These are phyloP conservation scores for Lithophane ornitopus DNA, from an alignment of 2,888 invertebrate genomes.

Conservation along the genomic window DNA sequence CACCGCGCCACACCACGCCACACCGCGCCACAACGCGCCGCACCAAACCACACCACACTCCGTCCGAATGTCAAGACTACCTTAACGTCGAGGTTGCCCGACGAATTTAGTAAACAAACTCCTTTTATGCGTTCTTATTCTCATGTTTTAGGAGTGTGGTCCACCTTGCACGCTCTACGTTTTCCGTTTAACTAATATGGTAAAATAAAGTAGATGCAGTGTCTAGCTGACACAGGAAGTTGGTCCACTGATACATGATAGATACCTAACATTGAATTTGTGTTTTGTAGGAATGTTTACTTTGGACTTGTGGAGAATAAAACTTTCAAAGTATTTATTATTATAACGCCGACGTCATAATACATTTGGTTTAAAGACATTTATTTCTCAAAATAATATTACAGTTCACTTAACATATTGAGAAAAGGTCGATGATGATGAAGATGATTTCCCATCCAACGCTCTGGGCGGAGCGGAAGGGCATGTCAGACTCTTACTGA, in stretches of 20 bases:
- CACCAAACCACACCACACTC: background rate
- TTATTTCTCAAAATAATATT: too few relatives aligned
- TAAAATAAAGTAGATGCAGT: conserved; percentile 9
- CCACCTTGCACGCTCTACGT: conserved; percentile 33
- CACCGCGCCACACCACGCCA: background rate
- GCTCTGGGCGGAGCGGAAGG: too few relatives aligned
- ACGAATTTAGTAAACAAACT: conserved; percentile 32
- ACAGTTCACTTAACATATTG: too few relatives aligned
- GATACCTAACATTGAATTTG: background rate
- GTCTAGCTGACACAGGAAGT: background rate
- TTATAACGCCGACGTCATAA: background rate
- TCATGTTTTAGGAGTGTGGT: conserved; percentile 40
- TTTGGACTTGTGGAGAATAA: background rate
- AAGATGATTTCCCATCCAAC: too few relatives aligned
- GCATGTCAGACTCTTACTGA: too few relatives aligned
- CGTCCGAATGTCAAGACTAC: conserved; percentile 1
- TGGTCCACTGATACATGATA: too few relatives aligned
- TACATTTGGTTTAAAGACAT: too few relatives aligned
- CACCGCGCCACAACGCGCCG: background rate
- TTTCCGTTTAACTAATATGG: conserved; percentile 32
- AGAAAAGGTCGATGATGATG: too few relatives aligned
- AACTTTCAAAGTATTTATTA: background rate
- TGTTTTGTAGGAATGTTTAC: background rate
- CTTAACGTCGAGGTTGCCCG: conserved; percentile 10
- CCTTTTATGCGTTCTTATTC: conserved; percentile 20